phyloP scores from a whole-genome alignment of 2,888 invertebrate genomes.

The Drosophila cognata region DNA sequence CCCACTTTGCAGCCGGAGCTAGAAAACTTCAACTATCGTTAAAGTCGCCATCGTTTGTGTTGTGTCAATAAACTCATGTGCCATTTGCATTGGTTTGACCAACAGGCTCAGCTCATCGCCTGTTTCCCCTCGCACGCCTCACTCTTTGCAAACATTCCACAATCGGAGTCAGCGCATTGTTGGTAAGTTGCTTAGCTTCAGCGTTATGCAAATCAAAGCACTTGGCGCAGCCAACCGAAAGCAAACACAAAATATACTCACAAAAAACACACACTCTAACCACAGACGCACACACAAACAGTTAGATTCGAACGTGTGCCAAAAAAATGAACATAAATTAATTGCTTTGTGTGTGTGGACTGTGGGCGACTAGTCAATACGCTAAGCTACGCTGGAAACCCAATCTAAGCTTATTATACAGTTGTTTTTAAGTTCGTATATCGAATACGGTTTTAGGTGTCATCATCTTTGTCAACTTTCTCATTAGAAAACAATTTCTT shows the following conservation, averaged over 20 bases:
- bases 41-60: constrained; percentile 37
- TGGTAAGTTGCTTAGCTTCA: constrained; percentile 45
- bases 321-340: constrained; percentile 76
- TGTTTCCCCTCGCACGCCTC: not conserved
- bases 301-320: constrained; percentile 62
- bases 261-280: constrained; percentile 31
- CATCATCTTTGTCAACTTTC: not conserved
- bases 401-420: not conserved
- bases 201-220: constrained; percentile 66
- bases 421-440: not conserved
- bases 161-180: constrained; percentile 34
- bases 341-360: constrained; percentile 34
- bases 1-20: constrained; percentile 45
- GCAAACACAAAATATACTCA: constrained; percentile 29
- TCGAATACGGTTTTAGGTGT: not conserved
- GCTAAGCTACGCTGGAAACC: constrained; percentile 10
- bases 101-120: constrained; percentile 11
- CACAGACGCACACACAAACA: constrained; percentile 30
- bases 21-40: constrained; percentile 54
- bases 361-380: constrained; percentile 43
- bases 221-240: constrained; percentile 35
- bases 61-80: constrained; percentile 73
- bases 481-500: not conserved
- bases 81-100: constrained; percentile 43
- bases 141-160: constrained; percentile 13